phyloP scores from a whole-genome alignment of 2,797 vertebrate genomes.

The Petrocephalus sullivani region DNA sequence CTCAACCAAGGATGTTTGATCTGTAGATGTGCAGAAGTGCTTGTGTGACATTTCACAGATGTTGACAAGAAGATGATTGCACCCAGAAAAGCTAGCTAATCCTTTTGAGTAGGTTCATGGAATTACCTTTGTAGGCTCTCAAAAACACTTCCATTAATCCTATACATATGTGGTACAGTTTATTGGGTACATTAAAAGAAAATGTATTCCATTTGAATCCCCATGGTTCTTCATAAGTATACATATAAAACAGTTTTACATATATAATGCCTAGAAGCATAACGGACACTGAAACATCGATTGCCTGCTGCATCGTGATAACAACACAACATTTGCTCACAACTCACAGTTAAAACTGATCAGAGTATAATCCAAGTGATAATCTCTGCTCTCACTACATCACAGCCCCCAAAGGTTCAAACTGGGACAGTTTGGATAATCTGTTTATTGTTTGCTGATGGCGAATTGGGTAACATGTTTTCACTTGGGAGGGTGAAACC shows the following conservation, averaged over 20 bases:
- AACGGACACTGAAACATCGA: neutral
- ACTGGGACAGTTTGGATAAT: neutral
- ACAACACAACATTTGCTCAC: neutral
- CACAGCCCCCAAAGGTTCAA: neutral
- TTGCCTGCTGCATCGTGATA: neutral
- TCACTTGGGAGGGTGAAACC: neutral
- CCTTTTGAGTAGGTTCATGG: neutral
- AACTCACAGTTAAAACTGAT: neutral
- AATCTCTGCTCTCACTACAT: neutral
- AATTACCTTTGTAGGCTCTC: neutral
- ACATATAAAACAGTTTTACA: neutral
- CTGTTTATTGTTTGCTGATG: conserved; percentile 16
- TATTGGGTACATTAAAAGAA: neutral
- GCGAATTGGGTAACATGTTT: neutral
- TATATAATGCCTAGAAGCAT: neutral
- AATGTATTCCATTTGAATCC: neutral
- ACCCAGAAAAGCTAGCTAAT: neutral
- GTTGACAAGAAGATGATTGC: neutral
- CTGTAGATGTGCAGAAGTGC: neutral
- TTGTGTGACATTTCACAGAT: neutral
- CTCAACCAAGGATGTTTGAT: neutral
- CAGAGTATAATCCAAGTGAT: neutral
- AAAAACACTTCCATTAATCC: neutral
- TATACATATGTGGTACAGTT: neutral
- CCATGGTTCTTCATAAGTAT: neutral